Evolutionary conservation across 2,888 invertebrate genomes (phyloP).

Genomic region (Pseudococcus jackbeardsleyi): DNA sequence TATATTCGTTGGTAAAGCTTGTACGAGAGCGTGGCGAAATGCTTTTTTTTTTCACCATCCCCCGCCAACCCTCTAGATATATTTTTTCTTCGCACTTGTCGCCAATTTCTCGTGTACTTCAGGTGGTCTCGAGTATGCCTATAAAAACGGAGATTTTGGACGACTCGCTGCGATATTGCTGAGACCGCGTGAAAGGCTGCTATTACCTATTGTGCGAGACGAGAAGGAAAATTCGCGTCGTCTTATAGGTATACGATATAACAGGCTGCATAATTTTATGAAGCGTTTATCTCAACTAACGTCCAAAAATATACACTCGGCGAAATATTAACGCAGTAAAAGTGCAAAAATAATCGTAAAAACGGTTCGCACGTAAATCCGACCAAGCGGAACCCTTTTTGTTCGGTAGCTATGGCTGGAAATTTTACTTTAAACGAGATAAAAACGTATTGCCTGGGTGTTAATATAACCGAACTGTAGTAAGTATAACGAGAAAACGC

Average conservation of each 20-base stretch:
- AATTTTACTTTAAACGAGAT: conserved; percentile 46
- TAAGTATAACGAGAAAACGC: conserved; percentile 15
- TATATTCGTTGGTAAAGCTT: background rate
- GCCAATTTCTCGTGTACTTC: background rate
- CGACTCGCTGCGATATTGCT: background rate
- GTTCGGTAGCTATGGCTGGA: background rate
- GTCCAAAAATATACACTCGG: conserved; percentile 31
- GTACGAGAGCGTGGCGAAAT: background rate
- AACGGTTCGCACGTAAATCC: conserved; percentile 43
- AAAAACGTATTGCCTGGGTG: conserved; percentile 21
- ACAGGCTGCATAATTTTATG: conserved; percentile 52
- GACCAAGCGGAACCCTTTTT: conserved; percentile 30
- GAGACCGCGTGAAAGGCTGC: too few relatives aligned
- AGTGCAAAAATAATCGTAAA: conserved; percentile 47
- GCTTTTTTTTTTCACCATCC: background rate
- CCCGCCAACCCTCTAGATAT: background rate
- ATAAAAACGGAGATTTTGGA: background rate
- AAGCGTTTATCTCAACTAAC: conserved; percentile 47
- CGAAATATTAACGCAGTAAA: conserved; percentile 40
- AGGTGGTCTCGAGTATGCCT: background rate
- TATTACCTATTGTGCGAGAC: background rate
- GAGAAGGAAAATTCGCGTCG: background rate
- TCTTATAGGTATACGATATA: background rate
- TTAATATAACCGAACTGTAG: background rate
- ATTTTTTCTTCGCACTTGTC: background rate